A percentile compares a stretch with the other conserved stretches of the same genome.
Evolutionary conservation across 2,888 invertebrate species (phyloP).

Genomic region (Platycnemis pennipes): DNA sequence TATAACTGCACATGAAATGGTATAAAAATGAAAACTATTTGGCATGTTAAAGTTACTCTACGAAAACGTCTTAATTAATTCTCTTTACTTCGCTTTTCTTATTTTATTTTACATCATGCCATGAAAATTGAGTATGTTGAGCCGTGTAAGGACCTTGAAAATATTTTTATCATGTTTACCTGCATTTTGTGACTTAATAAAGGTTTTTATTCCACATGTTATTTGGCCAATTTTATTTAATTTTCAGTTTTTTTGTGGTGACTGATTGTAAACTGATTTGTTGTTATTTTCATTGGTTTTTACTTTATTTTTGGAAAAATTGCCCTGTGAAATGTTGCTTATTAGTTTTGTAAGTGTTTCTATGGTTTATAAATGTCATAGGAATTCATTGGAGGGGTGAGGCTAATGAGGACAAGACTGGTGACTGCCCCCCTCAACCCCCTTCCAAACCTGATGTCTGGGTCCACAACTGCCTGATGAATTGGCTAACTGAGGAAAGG

Average conservation of each 20-base stretch:
- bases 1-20: not conserved
- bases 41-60: not conserved
- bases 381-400: too few relatives aligned
- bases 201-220: slow-evolving; percentile 33
- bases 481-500: too few relatives aligned
- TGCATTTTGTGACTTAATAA: slow-evolving; percentile 32
- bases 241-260: not conserved
- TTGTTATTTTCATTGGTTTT: not conserved
- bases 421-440: too few relatives aligned
- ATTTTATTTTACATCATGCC: not conserved
- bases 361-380: too few relatives aligned
- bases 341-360: too few relatives aligned
- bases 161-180: slow-evolving; percentile 37
- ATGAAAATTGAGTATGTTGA: not conserved
- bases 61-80: not conserved
- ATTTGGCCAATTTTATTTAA: not conserved
- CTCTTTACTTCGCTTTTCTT: not conserved
- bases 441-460: too few relatives aligned
- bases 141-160: not conserved
- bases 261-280: not conserved
- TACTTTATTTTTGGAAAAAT: not conserved
- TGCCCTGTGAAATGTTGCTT: too few relatives aligned
- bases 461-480: too few relatives aligned
- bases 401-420: too few relatives aligned
- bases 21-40: not conserved